Conservation (phyloP, 2,797 vertebrate species). For the Gila robusta region DNA sequence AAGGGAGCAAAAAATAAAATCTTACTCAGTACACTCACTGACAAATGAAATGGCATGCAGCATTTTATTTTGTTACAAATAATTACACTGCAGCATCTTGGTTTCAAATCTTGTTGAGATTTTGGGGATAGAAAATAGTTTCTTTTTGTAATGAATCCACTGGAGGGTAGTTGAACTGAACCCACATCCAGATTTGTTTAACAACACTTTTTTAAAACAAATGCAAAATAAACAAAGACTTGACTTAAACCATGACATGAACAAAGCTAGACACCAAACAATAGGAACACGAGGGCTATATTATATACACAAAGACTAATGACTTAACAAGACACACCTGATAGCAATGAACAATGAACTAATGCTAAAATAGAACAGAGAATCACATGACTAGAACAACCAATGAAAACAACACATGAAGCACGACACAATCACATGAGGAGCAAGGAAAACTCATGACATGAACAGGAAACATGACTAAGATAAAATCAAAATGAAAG, state of each 20-base stretch:
- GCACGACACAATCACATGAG: too few species aligned
- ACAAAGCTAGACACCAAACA: not conserved
- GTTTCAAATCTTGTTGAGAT: not conserved
- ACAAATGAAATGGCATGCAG: not conserved
- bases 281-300: not conserved
- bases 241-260: not conserved
- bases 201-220: not conserved
- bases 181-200: not conserved
- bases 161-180: not conserved
- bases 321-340: not conserved
- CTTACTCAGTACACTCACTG: not conserved
- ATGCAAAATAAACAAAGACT: not conserved
- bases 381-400: not conserved
- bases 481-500: not conserved
- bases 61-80: not conserved
- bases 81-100: not conserved
- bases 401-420: not conserved
- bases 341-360: not conserved
- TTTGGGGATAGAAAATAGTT: not conserved
- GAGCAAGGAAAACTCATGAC: not conserved
- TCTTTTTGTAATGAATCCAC: not conserved
- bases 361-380: not conserved
- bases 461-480: not conserved
- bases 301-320: not conserved
- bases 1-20: slow-evolving; percentile 14